A percentile compares a stretch with the other conserved stretches of the same genome.
phyloP scores from a whole-genome alignment of 2,113 vertebrate genomes.

The Sciurus niger region DNA sequence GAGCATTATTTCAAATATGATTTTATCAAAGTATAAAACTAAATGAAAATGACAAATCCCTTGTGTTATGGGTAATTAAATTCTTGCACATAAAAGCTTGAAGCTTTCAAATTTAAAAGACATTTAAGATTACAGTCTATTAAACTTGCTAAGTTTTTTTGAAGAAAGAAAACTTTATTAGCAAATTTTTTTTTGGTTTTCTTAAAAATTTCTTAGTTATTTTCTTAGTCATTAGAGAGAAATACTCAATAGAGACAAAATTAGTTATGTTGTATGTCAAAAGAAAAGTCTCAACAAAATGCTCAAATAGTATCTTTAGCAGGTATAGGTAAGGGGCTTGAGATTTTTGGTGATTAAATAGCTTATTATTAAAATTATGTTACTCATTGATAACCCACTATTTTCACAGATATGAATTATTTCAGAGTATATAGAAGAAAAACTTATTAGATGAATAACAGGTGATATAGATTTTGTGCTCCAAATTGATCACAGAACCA shows the following conservation, averaged over 20 bases:
- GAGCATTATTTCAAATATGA: constrained; percentile 2
- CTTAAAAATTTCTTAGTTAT: not conserved
- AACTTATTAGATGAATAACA: not conserved
- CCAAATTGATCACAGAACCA: not conserved
- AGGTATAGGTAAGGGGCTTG: not conserved
- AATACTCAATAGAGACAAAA: not conserved
- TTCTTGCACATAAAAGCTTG: not conserved
- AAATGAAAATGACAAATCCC: constrained; percentile 1
- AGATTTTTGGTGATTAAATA: not conserved
- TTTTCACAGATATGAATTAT: not conserved
- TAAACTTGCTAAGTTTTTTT: not conserved
- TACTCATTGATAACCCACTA: not conserved
- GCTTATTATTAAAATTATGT: not conserved
- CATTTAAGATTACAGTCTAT: not conserved
- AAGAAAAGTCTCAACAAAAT: not conserved
- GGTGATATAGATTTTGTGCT: not conserved
- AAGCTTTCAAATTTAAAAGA: constrained; percentile 29
- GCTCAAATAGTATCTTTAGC: not conserved
- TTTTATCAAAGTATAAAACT: constrained; percentile 41
- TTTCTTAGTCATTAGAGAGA: not conserved
- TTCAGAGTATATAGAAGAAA: not conserved
- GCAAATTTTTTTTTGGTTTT: not conserved
- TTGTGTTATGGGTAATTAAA: not conserved
- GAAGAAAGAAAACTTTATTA: not conserved
- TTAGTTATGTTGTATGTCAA: not conserved